Conservation (phyloP, 2,113 vertebrate genomes). For the Malurus alboscapulatus region DNA sequence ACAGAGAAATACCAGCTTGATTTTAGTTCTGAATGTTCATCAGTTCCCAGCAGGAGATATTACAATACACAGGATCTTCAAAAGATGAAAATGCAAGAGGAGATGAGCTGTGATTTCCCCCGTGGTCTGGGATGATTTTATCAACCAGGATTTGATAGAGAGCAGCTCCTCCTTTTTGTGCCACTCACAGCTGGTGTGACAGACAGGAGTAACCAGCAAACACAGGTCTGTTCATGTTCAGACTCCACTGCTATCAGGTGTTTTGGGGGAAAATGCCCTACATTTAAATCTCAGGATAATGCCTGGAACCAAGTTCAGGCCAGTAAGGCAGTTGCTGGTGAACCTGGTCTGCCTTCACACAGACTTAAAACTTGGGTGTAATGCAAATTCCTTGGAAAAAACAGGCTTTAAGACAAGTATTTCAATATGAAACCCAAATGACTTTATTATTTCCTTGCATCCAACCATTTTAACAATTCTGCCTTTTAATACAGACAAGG, state of each 20-base stretch:
- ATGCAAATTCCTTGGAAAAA: neutral
- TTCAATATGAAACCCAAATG: neutral
- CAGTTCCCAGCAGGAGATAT: neutral
- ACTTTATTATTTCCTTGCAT: neutral
- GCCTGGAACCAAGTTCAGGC: neutral
- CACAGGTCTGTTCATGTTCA: neutral
- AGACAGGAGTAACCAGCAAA: neutral
- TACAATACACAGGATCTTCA: neutral
- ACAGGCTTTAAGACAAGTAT: neutral
- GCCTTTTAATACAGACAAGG: neutral
- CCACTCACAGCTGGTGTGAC: neutral
- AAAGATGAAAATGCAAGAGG: neutral
- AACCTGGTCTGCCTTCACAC: neutral
- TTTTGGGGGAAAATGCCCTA: neutral
- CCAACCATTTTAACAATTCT: neutral
- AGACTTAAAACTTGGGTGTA: neutral
- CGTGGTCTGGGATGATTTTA: accelerated
- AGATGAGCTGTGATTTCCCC: neutral
- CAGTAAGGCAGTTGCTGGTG: neutral
- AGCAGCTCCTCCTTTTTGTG: neutral
- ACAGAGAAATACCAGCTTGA: neutral
- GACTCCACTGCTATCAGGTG: neutral
- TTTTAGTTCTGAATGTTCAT: neutral
- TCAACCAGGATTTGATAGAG: neutral
- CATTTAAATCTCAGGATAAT: neutral